phyloP scores from a whole-genome alignment of 2,113 vertebrate species.

The Bufo bufo region DNA sequence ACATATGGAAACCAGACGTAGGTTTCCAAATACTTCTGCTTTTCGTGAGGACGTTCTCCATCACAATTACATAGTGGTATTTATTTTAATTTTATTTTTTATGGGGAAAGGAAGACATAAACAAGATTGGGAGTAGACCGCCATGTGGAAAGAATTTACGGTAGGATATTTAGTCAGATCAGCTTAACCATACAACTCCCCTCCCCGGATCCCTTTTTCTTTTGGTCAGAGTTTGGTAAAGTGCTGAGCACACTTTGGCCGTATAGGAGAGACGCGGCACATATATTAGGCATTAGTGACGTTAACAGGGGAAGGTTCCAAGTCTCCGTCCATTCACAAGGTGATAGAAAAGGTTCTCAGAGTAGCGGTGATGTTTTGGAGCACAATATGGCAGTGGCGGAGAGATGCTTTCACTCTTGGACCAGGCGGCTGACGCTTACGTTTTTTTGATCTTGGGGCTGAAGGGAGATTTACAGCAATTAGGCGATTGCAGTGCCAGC shows the following conservation, averaged over 20 bases:
- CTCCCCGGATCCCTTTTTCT: too few relatives aligned
- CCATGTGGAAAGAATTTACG: too few relatives aligned
- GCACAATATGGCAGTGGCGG: background rate
- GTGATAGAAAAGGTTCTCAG: background rate
- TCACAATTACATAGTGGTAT: too few relatives aligned
- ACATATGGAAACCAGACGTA: too few relatives aligned
- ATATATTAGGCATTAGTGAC: background rate
- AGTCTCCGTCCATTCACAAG: background rate
- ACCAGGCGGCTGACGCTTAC: background rate
- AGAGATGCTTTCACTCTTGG: conserved; percentile 25
- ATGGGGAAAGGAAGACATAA: too few relatives aligned
- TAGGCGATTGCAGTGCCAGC: background rate
- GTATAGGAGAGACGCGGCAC: background rate
- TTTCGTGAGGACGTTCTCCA: too few relatives aligned
- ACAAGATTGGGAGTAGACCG: too few relatives aligned
- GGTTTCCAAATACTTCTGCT: too few relatives aligned
- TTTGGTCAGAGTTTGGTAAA: background rate
- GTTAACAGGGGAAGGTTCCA: background rate
- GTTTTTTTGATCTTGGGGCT: background rate
- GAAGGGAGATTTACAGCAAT: conserved; percentile 6
- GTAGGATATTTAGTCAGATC: too few relatives aligned
- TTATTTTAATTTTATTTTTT: too few relatives aligned
- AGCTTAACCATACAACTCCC: too few relatives aligned
- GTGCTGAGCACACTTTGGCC: background rate
- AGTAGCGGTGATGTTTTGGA: background rate